Evolutionary conservation across 2,888 invertebrate genomes (phyloP), one percentile per base, ranked within the genome.

Genomic region (Orthosia incerta): DNA sequence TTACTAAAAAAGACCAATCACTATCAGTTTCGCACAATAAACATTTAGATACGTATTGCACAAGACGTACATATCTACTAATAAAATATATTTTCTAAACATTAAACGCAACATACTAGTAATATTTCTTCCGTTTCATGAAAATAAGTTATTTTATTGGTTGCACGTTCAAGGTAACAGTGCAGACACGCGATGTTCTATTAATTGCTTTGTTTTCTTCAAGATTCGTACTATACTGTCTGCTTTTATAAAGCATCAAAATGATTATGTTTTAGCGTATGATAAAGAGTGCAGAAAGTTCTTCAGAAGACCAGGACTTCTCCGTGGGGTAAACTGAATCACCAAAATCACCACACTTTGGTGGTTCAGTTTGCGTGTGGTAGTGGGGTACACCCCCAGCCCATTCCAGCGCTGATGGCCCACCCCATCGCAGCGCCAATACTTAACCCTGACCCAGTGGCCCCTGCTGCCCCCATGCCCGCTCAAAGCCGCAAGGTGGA

Each of bases 161-260:
- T 4, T 53, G 26, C 65, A 73, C 53, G 53, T 71, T 46, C 74
- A 65, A 73, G 76, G 74, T 50, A 74, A 57, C 57, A 66, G 50
- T 13, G 20, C 20, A 15, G 11, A 46, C 79, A 79, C 80, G 76
- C 79, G 31, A 76, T 79, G 12, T 48, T 76, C 51, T 46, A 72
- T 61, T 78, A 51, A 62, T 76, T 51, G 31, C 39, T 26, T 62
- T 48, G 46, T 71, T 76, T 63, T 72, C 53, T 73, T 59, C 15
- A 59, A 20, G 31, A 48, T 46, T 26, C 23, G 15, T 48, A 15
- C 4, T 18, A 15, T 15, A 13, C 23, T 59, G n/a, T 57, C n/a
- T 12, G 31, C 1, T 51, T 63, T 31, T 51, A 31, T n/a, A n/a
- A 26, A 57, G 4, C 13, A 20, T 65, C 23, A 20, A 50, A 48